phyloP scores from a whole-genome alignment of 2,888 invertebrate species.

The Eupithecia tripunctaria region DNA sequence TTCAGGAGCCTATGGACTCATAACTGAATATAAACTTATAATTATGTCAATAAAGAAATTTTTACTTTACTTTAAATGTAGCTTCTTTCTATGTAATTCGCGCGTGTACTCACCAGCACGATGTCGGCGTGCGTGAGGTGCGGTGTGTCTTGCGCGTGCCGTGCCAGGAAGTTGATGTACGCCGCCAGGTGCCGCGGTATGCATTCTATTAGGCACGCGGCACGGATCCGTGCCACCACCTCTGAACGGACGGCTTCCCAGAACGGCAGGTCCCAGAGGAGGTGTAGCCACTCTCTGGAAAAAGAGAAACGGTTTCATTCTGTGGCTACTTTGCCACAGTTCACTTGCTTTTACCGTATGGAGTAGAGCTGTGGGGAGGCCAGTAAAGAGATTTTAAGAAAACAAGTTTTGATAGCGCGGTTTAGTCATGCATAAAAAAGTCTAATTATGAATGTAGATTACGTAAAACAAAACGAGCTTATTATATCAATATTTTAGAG shows the following conservation, averaged over 20 bases:
- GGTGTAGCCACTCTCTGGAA: constrained; percentile 71
- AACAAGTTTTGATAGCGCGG: background rate
- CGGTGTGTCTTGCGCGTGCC: constrained; percentile 83
- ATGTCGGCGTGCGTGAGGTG: constrained; percentile 52
- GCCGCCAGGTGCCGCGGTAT: constrained; percentile 91
- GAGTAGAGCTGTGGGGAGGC: background rate
- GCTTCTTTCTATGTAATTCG: no score
- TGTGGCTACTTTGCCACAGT: background rate
- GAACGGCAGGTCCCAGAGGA: constrained; percentile 90
- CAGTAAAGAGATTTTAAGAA: background rate
- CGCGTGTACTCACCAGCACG: constrained; percentile 53
- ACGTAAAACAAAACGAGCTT: background rate
- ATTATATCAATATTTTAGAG: background rate
- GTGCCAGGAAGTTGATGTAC: constrained; percentile 93
- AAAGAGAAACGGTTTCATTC: background rate
- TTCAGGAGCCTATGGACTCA: no score
- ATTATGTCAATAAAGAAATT: no score
- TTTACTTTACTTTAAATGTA: no score
- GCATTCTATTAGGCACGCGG: constrained; percentile 96
- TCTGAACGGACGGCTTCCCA: constrained; percentile 89
- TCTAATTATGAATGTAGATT: background rate
- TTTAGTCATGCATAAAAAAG: background rate
- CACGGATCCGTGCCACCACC: constrained; percentile 89
- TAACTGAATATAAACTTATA: no score
- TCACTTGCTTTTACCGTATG: background rate